phyloP scores from a whole-genome alignment of 2,113 vertebrate genomes.

The Cercocebus atys region DNA sequence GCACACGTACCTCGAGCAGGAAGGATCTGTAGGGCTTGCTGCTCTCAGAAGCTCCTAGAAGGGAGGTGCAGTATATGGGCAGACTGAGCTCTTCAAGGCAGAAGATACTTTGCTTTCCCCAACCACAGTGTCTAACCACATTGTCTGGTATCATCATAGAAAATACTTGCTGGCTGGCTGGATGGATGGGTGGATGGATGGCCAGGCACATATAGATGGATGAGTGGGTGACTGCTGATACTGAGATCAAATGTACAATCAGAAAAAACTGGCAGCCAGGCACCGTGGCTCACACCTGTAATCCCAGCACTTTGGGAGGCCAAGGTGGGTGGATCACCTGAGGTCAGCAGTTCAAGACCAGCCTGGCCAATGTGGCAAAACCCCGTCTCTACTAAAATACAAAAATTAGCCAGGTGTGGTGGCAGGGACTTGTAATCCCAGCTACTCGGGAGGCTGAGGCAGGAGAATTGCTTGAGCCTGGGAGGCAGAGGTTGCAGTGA shows the following conservation, averaged over 20 bases:
- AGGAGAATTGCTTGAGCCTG: too few species aligned
- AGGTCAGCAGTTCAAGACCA: too few species aligned
- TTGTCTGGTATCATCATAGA: neutral
- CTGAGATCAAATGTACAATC: constrained; percentile 79
- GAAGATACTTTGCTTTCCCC: neutral
- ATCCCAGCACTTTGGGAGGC: too few species aligned
- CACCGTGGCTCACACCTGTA: too few species aligned
- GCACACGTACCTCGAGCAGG: neutral
- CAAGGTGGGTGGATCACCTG: too few species aligned
- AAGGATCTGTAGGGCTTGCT: neutral
- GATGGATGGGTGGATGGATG: neutral
- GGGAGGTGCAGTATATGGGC: neutral
- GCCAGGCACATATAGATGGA: neutral
- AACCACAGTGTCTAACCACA: neutral
- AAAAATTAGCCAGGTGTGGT: neutral
- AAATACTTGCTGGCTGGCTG: neutral
- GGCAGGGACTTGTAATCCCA: neutral
- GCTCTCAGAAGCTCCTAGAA: neutral
- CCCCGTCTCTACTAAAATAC: too few species aligned
- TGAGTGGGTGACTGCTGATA: neutral
- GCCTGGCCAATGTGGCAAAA: too few species aligned
- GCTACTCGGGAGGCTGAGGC: too few species aligned
- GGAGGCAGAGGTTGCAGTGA: too few species aligned
- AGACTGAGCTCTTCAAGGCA: neutral
- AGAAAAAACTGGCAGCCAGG: neutral